Conservation (phyloP, 2,888 invertebrate genomes). For the Microctonus aethiopoides region DNA sequence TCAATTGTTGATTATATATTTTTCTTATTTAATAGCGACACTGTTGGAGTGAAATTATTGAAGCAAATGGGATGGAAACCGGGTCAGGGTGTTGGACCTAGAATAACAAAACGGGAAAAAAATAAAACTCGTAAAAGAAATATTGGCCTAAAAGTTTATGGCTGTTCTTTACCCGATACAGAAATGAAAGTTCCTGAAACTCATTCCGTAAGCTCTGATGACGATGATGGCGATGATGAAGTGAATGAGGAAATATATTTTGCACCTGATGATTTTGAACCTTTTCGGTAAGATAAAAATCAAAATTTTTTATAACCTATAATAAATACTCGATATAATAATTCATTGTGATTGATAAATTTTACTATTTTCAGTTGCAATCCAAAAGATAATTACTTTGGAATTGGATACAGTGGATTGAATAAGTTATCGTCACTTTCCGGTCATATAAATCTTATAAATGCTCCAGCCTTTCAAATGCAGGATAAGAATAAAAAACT, state of each 20-base stretch:
- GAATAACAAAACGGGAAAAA: conserved; percentile 67
- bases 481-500: conserved; percentile 74
- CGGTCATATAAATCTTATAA: conserved; percentile 67
- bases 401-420: conserved; percentile 81
- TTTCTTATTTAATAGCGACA: conserved; percentile 73
- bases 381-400: conserved; percentile 85
- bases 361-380: conserved; percentile 67
- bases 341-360: too few relatives aligned
- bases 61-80: conserved; percentile 93
- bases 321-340: conserved; percentile 11
- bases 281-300: conserved; percentile 68
- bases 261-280: conserved; percentile 85
- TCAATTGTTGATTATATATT: conserved; percentile 22
- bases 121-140: conserved; percentile 53
- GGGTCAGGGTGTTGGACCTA: conserved; percentile 85
- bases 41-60: conserved; percentile 87
- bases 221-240: conserved; percentile 61
- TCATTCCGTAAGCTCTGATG: conserved; percentile 69
- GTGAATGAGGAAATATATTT: conserved; percentile 71
- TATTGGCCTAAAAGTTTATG: conserved; percentile 68
- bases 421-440: conserved; percentile 74
- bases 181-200: conserved; percentile 40
- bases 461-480: conserved; percentile 68
- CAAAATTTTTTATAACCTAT: background rate
- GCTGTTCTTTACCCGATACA: conserved; percentile 66